Base-by-base conservation (phyloP, 2,113 vertebrate species). In the Nansenia antarctica region DNA sequence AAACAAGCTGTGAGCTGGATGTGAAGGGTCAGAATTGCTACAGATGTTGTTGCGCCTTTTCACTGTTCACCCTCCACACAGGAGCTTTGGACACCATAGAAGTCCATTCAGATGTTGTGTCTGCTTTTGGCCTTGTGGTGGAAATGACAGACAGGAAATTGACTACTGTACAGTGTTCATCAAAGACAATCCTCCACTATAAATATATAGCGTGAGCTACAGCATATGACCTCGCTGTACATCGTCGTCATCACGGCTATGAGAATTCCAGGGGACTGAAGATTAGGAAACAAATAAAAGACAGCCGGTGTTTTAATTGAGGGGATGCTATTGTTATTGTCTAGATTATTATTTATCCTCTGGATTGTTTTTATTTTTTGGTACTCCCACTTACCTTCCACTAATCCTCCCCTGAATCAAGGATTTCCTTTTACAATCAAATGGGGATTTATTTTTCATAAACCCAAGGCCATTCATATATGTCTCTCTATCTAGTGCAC, bases 371-470 rank as follows among this genome's bases (percentile, higher is more conserved):
- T 67, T 53, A 76, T 74, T 47, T 78, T 49, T 26, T 26, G n/a
- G 12, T 24, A 53, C 20, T 22, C 20, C 26, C 27, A 14, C 12
- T 42, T 31, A 31, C 34, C 53, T 55, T 11, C 14, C 24, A 9
- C 29, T 70, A 77, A 84, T 82, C 71, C 70, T 7, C 57, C 24
- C 42, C 59, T 54, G 52, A 74, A 81, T 77, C 66, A 5, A 32
- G 71, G 75, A 82, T 90, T 88, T 80, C 63, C 62, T 75, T 42
- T 67, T 78, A 47, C 37, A 86, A 86, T 88, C 22, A 86, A 86
- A 75, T 73, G 47, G 78, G 82, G 84, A 82, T 87, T 85, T 81
- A 29, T 52, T 78, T 86, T 84, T 89, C 70, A 80, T 87, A 42
- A 80, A 57, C 60, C 8, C 35, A 37, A 37, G 35, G 11, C 35